Conservation (phyloP, 2,888 invertebrate species). For the Lobophora halterata region DNA sequence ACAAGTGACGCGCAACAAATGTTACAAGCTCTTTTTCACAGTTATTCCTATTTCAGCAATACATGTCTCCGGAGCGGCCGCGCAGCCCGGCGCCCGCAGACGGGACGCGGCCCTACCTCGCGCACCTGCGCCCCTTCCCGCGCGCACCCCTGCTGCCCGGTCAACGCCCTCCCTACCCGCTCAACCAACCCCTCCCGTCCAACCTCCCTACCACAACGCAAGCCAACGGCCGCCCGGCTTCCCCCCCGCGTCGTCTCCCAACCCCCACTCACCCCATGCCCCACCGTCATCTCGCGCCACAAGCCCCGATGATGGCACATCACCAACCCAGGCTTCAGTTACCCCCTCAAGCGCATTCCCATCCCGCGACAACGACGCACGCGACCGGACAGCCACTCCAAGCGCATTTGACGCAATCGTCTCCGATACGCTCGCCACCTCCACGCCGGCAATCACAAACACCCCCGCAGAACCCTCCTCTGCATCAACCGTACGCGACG, state of each 20-base stretch:
- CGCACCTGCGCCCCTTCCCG: constrained; percentile 39
- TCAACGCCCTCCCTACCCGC: too few relatives aligned
- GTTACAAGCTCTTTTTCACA: too few relatives aligned
- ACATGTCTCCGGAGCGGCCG: constrained; percentile 24
- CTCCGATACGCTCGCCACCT: constrained; percentile 63
- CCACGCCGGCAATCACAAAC: constrained; percentile 15
- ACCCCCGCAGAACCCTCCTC: constrained; percentile 19
- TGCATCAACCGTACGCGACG: constrained; percentile 27
- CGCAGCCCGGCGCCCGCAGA: constrained; percentile 33
- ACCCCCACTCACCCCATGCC: constrained; percentile 22
- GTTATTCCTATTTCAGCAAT: constrained; percentile 10
- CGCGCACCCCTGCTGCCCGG: constrained; percentile 56
- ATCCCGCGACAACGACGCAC: constrained; percentile 7
- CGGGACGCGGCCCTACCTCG: constrained; percentile 43
- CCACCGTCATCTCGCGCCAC: constrained; percentile 8
- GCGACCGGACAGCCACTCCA: constrained; percentile 22
- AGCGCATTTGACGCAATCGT: constrained; percentile 28
- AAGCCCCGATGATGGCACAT: constrained; percentile 1
- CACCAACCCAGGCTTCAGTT: not conserved
- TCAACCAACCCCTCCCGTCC: constrained; percentile 15
- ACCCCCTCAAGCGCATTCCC: constrained; percentile 17
- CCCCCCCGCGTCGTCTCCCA: constrained; percentile 27
- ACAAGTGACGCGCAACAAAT: too few relatives aligned
- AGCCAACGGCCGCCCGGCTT: constrained; percentile 35
- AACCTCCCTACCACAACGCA: too few relatives aligned